Evolutionary conservation across 2,888 invertebrate species (phyloP), one percentile per base, ranked within the genome.

Genomic region (Phrixothrix hirtus): DNA sequence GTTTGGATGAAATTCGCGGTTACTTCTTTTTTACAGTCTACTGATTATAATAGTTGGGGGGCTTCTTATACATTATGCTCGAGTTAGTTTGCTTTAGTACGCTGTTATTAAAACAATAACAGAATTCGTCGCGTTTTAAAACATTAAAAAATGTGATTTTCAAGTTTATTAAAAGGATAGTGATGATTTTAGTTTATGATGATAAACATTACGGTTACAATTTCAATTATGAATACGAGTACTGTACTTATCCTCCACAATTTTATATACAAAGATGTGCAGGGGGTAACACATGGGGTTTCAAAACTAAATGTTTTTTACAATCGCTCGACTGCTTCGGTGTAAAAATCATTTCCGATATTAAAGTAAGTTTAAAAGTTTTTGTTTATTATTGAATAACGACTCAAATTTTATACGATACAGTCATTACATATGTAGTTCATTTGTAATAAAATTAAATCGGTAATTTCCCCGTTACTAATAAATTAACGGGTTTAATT

Each of bases 211-310:
- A 47, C 30, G 36, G 30, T 21, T 51, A 51, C 13, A 50, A 38
- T 25, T 26, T 46, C 6, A 42, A 42, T 27, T 46, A 36, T 14
- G 46, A 42, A 10, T 53, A 43, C 17, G 56, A 66, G 38, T 67
- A 70, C 37, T 62, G 66, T 17, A 62, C 67, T 29, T 67, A 68
- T 43, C 67, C 68, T 32, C 68, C 71, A 13, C 69, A 71, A 47
- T 66, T 67, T 42, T 73, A 73, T 58, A 57, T 73, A 31, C 62
- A 61, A 51, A 57, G 71, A 56, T 67, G 71, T 57, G 67, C 68
- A 29, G 58, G 61, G 21, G 51, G 69, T 13, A 69, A 70, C 55
- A 67, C 64, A 13, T 73, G 71, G 70, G 66, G 64, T 12, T 72
- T 67, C 43, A 69, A 69, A 49, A 47, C 72, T 35, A 71, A 70